A percentile compares a stretch with the other conserved stretches of the same genome.
Conservation (phyloP, 2,797 vertebrate genomes). For the Bufotes viridis region DNA sequence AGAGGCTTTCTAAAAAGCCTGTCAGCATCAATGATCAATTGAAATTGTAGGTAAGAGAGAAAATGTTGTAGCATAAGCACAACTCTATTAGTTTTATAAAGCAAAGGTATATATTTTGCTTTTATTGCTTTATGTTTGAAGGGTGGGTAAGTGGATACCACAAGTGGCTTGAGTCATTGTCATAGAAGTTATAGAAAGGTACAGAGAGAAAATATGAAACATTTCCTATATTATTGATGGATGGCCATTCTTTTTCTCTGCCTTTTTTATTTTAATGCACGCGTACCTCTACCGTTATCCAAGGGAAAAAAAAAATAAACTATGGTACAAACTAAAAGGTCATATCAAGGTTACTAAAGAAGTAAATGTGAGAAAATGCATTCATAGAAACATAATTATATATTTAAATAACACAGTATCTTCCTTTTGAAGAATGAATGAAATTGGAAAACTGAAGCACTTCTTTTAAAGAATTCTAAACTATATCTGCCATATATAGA, state of each 20-base stretch:
- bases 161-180: slow-evolving; percentile 54
- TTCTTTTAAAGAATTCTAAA: too few species aligned
- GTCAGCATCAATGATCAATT: slow-evolving; percentile 57
- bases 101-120: slow-evolving; percentile 49
- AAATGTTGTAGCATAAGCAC: slow-evolving; percentile 39
- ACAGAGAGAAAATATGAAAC: slow-evolving; percentile 21
- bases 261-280: slow-evolving; percentile 32
- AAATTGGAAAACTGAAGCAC: too few species aligned
- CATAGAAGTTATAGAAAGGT: slow-evolving; percentile 17
- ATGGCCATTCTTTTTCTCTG: neutral
- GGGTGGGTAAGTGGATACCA: slow-evolving; percentile 55
- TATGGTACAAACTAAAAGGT: neutral
- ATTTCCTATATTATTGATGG: slow-evolving; percentile 40
- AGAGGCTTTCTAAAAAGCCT: slow-evolving; percentile 40
- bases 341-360: slow-evolving; percentile 19
- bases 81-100: slow-evolving; percentile 51
- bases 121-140: slow-evolving; percentile 54
- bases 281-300: slow-evolving; percentile 3
- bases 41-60: slow-evolving; percentile 44
- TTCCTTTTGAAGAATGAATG: too few species aligned
- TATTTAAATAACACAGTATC: too few species aligned
- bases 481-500: too few species aligned
- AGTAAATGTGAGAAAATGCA: neutral
- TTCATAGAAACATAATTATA: too few species aligned
- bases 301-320: slow-evolving; percentile 2